A percentile compares a stretch with the other conserved stretches of the same genome.
Conservation (phyloP, 2,797 vertebrate species). For the Uromys caudimaculatus region DNA sequence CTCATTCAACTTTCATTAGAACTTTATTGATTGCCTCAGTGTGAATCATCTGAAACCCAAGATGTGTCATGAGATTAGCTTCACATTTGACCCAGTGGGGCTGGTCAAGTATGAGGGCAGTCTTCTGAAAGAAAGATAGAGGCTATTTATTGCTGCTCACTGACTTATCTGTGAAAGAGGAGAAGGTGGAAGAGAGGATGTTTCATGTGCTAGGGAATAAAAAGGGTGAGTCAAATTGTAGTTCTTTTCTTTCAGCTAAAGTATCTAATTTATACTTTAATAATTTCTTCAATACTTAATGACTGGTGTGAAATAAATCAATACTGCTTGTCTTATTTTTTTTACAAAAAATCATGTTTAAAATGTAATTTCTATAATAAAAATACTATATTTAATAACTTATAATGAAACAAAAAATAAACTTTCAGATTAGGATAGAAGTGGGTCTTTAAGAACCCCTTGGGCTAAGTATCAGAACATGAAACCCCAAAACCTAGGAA, state of each 20-base stretch:
- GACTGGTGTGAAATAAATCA: neutral
- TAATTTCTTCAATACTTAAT: neutral
- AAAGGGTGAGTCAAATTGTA: neutral
- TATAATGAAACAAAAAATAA: neutral
- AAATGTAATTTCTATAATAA: neutral
- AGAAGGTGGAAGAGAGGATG: neutral
- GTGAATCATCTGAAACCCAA: conserved; percentile 68
- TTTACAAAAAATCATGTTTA: neutral
- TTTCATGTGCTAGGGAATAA: conserved; percentile 73
- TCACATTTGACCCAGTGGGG: conserved; percentile 72
- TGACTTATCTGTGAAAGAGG: neutral
- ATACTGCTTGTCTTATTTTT: neutral
- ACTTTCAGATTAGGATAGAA: neutral
- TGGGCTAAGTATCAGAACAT: neutral
- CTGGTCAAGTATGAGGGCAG: neutral
- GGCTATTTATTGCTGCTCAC: neutral
- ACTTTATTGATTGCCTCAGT: conserved; percentile 70
- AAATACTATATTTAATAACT: neutral
- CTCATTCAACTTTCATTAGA: conserved; percentile 77
- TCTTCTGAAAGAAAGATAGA: conserved; percentile 23
- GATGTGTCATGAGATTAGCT: conserved; percentile 45
- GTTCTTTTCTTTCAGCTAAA: neutral
- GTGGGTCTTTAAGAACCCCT: neutral
- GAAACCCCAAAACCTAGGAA: neutral
- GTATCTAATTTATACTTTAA: neutral